Evolutionary conservation across 2,113 vertebrate species (phyloP).

Genomic region (Oreochromis spilurus): DNA sequence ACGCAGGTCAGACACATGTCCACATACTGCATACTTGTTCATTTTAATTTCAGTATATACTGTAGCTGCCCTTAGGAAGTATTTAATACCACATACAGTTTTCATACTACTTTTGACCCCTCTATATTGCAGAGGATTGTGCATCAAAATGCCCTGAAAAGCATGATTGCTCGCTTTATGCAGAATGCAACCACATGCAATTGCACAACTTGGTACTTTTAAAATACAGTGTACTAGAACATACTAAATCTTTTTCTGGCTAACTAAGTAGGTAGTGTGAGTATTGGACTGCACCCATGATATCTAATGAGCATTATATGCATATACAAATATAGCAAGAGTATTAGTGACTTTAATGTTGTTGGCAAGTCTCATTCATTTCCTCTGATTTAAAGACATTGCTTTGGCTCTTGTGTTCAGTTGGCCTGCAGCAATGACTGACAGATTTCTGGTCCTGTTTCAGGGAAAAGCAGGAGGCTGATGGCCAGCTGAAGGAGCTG

Average conservation of each 20-base stretch:
- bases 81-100: background rate
- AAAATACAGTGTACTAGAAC: background rate
- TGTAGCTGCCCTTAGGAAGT: background rate
- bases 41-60: background rate
- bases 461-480: conserved; percentile 90
- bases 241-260: background rate
- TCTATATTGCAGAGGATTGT: background rate
- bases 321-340: background rate
- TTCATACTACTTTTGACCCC: background rate
- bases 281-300: background rate
- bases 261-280: background rate
- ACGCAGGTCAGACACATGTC: conserved; percentile 76
- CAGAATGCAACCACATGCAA: background rate
- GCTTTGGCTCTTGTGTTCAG: conserved; percentile 8
- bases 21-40: background rate
- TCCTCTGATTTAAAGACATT: background rate
- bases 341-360: background rate
- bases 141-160: background rate
- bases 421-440: conserved; percentile 16
- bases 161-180: background rate
- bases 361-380: background rate
- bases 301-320: background rate
- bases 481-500: conserved; percentile 90
- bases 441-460: conserved; percentile 46
- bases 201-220: background rate